Percentiles rank a stretch among this genome's conserved stretches.
Conservation (phyloP, 64 coral and sea anemone genomes). For the Dendrophyllia cribrosa region DNA sequence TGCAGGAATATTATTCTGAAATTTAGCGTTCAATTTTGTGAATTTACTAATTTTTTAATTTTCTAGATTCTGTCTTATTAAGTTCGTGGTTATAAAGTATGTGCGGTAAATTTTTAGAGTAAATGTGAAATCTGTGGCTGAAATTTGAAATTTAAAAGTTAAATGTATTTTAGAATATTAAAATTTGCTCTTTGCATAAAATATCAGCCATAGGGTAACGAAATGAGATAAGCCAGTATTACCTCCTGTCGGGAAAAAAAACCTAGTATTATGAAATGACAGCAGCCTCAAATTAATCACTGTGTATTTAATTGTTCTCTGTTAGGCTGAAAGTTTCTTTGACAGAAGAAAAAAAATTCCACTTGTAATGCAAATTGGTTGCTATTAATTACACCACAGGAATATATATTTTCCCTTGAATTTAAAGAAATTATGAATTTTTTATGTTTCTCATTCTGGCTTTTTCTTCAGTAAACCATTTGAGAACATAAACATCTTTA, state of each 20-base stretch:
- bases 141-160: background rate
- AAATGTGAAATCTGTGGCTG: background rate
- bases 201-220: background rate
- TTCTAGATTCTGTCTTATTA: too few species aligned
- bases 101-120: too few species aligned
- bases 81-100: too few species aligned
- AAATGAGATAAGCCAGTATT: background rate
- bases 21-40: too few species aligned
- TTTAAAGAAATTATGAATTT: constrained; percentile 1
- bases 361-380: background rate
- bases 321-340: background rate
- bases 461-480: background rate
- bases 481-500: background rate
- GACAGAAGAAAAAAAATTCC: background rate
- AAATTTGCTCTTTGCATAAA: constrained; percentile 26
- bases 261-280: background rate
- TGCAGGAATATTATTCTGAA: too few species aligned
- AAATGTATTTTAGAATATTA: background rate
- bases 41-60: too few species aligned
- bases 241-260: background rate
- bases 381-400: background rate
- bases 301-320: background rate
- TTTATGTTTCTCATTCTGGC: background rate
- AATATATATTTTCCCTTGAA: too few species aligned
- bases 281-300: background rate